Percentiles rank a stretch among this genome's conserved stretches.
Conservation (phyloP, 2,113 vertebrate genomes). For the Odontophorus gujanensis region DNA sequence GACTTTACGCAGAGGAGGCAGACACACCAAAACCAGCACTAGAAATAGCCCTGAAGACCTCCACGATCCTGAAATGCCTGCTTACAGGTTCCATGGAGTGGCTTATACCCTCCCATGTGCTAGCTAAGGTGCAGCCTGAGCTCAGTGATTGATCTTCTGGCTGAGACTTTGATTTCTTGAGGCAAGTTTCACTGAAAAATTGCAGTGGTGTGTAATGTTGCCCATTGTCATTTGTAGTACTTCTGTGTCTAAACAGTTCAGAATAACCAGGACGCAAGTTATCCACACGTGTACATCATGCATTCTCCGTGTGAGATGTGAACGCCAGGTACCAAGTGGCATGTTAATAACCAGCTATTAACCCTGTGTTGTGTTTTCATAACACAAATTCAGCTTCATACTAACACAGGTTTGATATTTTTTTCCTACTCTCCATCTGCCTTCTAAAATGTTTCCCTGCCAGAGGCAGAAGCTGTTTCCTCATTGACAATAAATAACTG, state of each 20-base stretch:
- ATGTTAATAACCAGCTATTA: neutral
- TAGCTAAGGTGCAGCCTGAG: neutral
- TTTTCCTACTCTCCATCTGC: neutral
- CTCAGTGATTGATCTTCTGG: neutral
- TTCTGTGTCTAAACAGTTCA: slow-evolving; percentile 61
- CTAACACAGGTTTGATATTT: slow-evolving; percentile 48
- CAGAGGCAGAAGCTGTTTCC: slow-evolving; percentile 17
- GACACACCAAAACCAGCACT: neutral
- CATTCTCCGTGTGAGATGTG: slow-evolving; percentile 42
- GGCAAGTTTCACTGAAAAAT: neutral
- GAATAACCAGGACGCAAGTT: slow-evolving; percentile 18
- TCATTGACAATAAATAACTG: slow-evolving; percentile 31
- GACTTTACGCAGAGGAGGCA: neutral
- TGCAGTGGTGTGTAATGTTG: neutral
- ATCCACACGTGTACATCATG: slow-evolving; percentile 31
- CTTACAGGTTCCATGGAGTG: neutral
- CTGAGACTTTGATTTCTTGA: neutral
- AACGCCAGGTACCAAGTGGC: slow-evolving; percentile 44
- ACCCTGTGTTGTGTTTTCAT: neutral
- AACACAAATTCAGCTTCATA: neutral
- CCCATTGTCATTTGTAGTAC: slow-evolving; percentile 37
- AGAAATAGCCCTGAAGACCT: neutral
- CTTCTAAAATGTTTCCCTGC: slow-evolving; percentile 11
- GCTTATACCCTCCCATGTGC: neutral
- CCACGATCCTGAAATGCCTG: neutral